A percentile compares a stretch with the other conserved stretches of the same genome.
Conservation (phyloP, 2,797 vertebrate genomes). For the Leuciscus waleckii region DNA sequence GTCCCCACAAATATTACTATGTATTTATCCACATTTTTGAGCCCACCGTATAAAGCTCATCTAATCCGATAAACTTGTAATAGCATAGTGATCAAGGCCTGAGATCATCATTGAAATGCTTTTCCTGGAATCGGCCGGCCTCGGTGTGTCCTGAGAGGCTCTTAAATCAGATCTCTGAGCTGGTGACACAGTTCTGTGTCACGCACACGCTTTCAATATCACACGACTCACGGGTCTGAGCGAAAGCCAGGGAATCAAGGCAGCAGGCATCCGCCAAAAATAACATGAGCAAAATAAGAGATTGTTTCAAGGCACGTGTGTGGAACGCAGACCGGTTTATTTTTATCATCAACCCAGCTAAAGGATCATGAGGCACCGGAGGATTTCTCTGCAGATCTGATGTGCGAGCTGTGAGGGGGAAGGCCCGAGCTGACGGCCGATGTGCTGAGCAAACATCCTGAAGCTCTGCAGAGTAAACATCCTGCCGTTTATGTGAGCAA, state of each 20-base stretch:
- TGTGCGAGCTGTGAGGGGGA: constrained; percentile 43
- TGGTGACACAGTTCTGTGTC: constrained; percentile 38
- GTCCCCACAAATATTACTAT: neutral
- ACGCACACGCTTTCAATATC: constrained; percentile 24
- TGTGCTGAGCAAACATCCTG: constrained; percentile 70
- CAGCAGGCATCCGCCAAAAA: neutral
- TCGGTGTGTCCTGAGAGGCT: neutral
- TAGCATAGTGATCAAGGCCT: neutral
- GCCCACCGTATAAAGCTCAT: neutral
- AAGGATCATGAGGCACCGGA: neutral
- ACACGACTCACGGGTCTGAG: neutral
- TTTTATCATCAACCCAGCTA: constrained; percentile 4
- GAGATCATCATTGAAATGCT: neutral
- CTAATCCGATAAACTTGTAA: neutral
- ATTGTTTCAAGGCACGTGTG: neutral
- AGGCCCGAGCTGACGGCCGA: constrained; percentile 49
- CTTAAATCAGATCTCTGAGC: constrained; percentile 17
- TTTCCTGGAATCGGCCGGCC: neutral
- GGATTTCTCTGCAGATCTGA: constrained; percentile 15
- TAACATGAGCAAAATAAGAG: neutral
- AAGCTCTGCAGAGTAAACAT: constrained; percentile 69
- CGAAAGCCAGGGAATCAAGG: neutral
- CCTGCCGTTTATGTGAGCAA: constrained; percentile 45
- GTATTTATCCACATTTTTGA: neutral
- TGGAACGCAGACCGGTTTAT: neutral